Conservation (phyloP, 2,113 vertebrate genomes). For the Symphodus melops region DNA sequence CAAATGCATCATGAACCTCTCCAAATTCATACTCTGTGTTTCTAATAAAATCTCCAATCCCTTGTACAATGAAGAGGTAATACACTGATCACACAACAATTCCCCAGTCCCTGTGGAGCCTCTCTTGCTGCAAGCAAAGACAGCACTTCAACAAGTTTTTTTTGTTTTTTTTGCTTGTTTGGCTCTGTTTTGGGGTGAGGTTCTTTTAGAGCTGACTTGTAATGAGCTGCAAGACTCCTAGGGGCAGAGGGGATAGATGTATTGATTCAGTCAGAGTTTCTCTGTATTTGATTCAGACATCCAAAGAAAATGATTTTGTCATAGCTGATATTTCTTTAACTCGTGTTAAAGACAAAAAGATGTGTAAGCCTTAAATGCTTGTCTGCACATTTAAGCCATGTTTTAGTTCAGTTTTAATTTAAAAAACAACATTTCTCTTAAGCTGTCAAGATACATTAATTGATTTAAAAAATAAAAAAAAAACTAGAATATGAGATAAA, state of each 20-base stretch:
- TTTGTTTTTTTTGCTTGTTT: constrained; percentile 40
- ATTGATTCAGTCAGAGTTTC: constrained; percentile 55
- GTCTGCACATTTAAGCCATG: not conserved
- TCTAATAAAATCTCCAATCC: constrained; percentile 68
- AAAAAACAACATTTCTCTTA: not conserved
- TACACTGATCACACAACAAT: constrained; percentile 64
- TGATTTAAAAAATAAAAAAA: not conserved
- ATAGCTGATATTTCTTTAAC: constrained; percentile 7
- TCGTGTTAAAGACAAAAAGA: constrained; percentile 10
- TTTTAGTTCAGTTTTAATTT: constrained; percentile 32
- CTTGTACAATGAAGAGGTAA: constrained; percentile 59
- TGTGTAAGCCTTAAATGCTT: not conserved
- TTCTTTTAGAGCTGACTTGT: constrained; percentile 57
- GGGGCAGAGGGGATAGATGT: constrained; percentile 54
- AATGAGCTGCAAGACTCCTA: constrained; percentile 56
- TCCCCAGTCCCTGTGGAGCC: constrained; percentile 49
- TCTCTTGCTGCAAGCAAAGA: constrained; percentile 51
- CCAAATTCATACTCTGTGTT: constrained; percentile 52
- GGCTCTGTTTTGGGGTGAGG: constrained; percentile 50
- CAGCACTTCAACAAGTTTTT: constrained; percentile 48
- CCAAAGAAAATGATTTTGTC: constrained; percentile 35
- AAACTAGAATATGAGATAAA: not conserved
- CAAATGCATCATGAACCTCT: constrained; percentile 41
- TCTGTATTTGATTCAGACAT: constrained; percentile 16
- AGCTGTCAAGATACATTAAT: not conserved